Evolutionary conservation across 2,888 invertebrate species (phyloP).

Genomic region (Agrilus mali): DNA sequence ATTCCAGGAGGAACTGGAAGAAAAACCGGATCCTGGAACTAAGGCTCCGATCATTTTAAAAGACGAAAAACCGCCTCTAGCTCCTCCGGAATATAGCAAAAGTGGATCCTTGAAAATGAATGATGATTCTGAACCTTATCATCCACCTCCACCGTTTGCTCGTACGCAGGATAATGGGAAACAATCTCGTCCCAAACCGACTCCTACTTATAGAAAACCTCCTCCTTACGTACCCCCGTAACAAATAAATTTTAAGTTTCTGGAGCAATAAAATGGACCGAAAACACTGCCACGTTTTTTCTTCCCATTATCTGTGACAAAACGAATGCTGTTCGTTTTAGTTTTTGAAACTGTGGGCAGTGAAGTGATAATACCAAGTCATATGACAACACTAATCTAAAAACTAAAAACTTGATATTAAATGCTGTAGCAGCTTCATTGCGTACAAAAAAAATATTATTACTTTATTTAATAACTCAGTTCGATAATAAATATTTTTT

Average conservation of each 20-base stretch:
- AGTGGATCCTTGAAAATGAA: conserved; percentile 31
- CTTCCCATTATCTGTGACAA: background rate
- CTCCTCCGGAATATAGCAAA: conserved; percentile 65
- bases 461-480: too few species aligned
- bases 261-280: conserved; percentile 23
- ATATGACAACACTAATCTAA: too few species aligned
- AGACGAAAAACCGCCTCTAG: conserved; percentile 86
- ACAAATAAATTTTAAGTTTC: conserved; percentile 37
- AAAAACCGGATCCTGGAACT: conserved; percentile 78
- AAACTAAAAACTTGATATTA: too few species aligned
- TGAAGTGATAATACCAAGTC: too few species aligned
- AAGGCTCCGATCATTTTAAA: conserved; percentile 89
- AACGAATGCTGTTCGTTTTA: background rate
- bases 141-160: conserved; percentile 80
- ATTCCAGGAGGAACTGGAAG: conserved; percentile 92
- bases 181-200: conserved; percentile 67
- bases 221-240: conserved; percentile 97
- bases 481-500: too few species aligned
- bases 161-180: conserved; percentile 58
- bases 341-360: too few species aligned
- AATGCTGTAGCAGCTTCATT: too few species aligned
- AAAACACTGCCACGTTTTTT: background rate
- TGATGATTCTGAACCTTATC: conserved; percentile 65
- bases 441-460: too few species aligned
- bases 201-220: conserved; percentile 87